Percentiles rank a stretch among this genome's conserved stretches.
These are phyloP conservation scores for Drosophila littoralis DNA, from an alignment of 1,140 invertebrate species.

Conservation along the genomic window DNA sequence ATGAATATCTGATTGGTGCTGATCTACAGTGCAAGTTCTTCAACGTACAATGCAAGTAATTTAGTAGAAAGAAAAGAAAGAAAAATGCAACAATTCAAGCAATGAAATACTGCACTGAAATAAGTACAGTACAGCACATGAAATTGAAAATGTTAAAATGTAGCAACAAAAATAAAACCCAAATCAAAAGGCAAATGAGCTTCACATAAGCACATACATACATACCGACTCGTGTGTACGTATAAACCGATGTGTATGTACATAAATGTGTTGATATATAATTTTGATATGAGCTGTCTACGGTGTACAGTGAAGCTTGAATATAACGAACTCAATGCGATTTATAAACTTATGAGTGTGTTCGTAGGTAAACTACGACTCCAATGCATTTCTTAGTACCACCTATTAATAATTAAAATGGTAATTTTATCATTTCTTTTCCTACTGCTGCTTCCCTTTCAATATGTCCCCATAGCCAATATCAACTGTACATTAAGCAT, in stretches of 20 bases:
- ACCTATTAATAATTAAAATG: not conserved
- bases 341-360: not conserved
- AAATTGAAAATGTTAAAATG: constrained; percentile 35
- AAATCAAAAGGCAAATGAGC: constrained; percentile 34
- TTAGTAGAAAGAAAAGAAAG: constrained; percentile 2
- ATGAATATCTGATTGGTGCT: constrained; percentile 33
- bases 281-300: constrained; percentile 38
- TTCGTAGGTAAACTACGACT: not conserved
- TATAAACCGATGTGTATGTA: constrained; percentile 10
- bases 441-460: constrained; percentile 20
- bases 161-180: constrained; percentile 11
- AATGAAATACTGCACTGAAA: constrained; percentile 22
- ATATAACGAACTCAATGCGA: constrained; percentile 14
- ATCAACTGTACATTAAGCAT: constrained; percentile 62
- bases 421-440: constrained; percentile 19
- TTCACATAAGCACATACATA: constrained; percentile 21
- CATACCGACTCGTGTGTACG: constrained; percentile 14
- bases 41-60: constrained; percentile 3
- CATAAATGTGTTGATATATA: constrained; percentile 24
- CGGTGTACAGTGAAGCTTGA: constrained; percentile 33
- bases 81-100: constrained; percentile 1
- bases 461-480: constrained; percentile 45
- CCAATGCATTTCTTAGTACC: not conserved
- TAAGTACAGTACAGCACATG: constrained; percentile 46
- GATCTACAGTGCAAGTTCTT: constrained; percentile 16